These are phyloP conservation scores for Pseudomyrmex sp. DNA, from an alignment of 1,140 invertebrate genomes.

Conservation along the genomic window DNA sequence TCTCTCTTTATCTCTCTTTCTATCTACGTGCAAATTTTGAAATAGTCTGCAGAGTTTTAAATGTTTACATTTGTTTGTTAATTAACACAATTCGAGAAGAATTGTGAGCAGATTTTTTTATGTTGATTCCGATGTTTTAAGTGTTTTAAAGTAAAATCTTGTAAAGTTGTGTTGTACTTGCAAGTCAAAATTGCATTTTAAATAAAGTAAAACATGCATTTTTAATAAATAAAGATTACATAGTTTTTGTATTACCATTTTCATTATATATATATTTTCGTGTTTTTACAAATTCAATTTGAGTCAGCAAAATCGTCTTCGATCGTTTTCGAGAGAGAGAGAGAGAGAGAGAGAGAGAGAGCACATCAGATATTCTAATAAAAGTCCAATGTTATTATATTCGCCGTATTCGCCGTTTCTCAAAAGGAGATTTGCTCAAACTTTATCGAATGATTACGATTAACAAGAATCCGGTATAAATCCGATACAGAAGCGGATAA, in stretches of 20 bases:
- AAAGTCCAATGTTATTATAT: constrained; percentile 39
- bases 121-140: not conserved
- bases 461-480: constrained; percentile 56
- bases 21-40: too few relatives aligned
- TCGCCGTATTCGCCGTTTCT: constrained; percentile 10
- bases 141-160: too few relatives aligned
- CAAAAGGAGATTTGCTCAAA: constrained; percentile 43
- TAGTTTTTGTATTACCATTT: not conserved
- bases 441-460: constrained; percentile 55
- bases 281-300: constrained; percentile 1
- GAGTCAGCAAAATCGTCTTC: not conserved
- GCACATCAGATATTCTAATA: constrained; percentile 31
- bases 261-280: not conserved
- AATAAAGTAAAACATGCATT: not conserved
- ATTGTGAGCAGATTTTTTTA: not conserved
- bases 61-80: not conserved
- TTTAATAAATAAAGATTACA: not conserved
- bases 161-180: not conserved
- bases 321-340: not conserved
- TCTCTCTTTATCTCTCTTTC: constrained; percentile 15
- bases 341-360: too few relatives aligned
- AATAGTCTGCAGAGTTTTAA: not conserved
- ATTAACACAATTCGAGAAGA: not conserved
- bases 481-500: constrained; percentile 47
- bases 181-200: not conserved